Base-by-base conservation (phyloP, 2,888 invertebrate genomes). In the Timandra comae region DNA sequence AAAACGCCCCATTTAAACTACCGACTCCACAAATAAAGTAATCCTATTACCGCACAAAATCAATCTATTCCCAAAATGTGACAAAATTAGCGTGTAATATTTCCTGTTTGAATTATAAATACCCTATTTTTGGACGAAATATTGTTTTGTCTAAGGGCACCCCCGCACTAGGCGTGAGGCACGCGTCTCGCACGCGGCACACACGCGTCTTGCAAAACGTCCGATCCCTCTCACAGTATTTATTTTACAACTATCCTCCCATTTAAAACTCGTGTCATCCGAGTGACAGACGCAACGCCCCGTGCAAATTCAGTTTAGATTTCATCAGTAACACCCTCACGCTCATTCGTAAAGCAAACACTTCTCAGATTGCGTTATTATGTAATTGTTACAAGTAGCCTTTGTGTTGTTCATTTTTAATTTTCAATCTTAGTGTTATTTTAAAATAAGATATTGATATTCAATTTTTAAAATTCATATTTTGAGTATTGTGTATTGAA, bases 21-120 rank as follows among this genome's bases (percentile, higher is more conserved):
- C 25, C 35, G 10, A 40, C 43, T 39, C 49, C 52, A 54, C 58
- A 57, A 65, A 62, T 62, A 59, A 59, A 50, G 49, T 63, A 65
- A 74, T 68, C 67, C 65, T 43, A 46, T 57, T 61, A 45, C 74
- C 71, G 38, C 66, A 61, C 40, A 70, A 59, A 78, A 80, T 80
- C 80, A 81, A 84, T 82, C 73, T 71, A 71, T 69, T 49, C 69
- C 65, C 64, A 38, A 71, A 73, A 75, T 67, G 71, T 67, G 70
- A 62, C 69, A 66, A 84, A 84, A 85, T 85, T 85, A 82, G 84
- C 82, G 82, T 85, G 80, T 84, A 81, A 84, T 84, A 72, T 78
- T 81, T 75, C 81, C 79, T 74, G 70, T 72, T 68, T 58, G 70
- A 76, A 79, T 82, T 82, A 81, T 76, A 78, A 70, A 79, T 70